Percentiles rank a stretch among this genome's conserved stretches.
phyloP scores from a whole-genome alignment of 2,113 vertebrate species.

The Syngnathus typhle region DNA sequence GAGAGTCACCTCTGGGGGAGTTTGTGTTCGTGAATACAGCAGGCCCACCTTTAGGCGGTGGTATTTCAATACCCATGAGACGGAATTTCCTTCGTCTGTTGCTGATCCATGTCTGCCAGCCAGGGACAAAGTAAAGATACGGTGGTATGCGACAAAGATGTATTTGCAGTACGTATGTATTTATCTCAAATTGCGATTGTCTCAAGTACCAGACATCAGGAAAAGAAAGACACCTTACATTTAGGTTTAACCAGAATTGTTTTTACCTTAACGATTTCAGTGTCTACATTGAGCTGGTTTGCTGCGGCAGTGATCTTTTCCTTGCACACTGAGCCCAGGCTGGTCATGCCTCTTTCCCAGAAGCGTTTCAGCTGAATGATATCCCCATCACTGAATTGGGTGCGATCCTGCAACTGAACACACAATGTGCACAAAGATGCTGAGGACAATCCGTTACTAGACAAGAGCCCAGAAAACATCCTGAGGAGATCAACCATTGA shows the following conservation, averaged over 20 bases:
- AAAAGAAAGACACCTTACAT: neutral
- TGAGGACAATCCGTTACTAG: neutral
- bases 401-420: constrained; percentile 91
- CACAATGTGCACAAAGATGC: neutral
- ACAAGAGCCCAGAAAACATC: neutral
- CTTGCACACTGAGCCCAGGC: constrained; percentile 93
- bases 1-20: constrained; percentile 73
- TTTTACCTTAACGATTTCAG: constrained; percentile 94
- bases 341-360: constrained; percentile 99
- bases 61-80: constrained; percentile 96
- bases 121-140: constrained; percentile 3
- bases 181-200: neutral
- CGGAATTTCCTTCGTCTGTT: constrained; percentile 97
- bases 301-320: constrained; percentile 96
- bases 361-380: constrained; percentile 90
- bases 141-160: neutral
- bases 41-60: constrained; percentile 90
- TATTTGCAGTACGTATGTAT: neutral
- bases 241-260: neutral
- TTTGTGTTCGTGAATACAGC: constrained; percentile 81
- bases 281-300: constrained; percentile 89
- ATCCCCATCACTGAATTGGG: constrained; percentile 93
- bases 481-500: neutral
- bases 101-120: constrained; percentile 92
- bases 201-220: neutral